Conservation (phyloP, 2,113 vertebrate species). For the Desmodus rotundus region DNA sequence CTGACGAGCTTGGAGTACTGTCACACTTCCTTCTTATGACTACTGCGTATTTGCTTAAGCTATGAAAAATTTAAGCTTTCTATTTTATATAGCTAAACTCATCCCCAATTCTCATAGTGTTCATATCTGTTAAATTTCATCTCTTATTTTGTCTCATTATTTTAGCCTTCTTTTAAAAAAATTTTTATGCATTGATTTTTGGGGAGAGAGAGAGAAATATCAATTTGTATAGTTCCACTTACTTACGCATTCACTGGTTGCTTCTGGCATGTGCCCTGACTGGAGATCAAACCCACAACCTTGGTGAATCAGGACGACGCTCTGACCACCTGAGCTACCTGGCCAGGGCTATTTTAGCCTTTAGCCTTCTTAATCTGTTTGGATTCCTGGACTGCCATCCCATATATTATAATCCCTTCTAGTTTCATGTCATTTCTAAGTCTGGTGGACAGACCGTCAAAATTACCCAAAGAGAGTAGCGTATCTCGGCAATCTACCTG, state of each 20-base stretch:
- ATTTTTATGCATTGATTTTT: too few species aligned
- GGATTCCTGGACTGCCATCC: background rate
- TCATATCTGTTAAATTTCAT: background rate
- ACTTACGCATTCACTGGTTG: too few species aligned
- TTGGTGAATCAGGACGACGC: too few species aligned
- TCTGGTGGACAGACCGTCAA: background rate
- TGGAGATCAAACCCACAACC: too few species aligned
- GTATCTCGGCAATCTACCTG: background rate
- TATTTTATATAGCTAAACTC: background rate
- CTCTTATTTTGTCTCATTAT: background rate
- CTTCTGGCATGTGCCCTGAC: too few species aligned
- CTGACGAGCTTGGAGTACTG: background rate
- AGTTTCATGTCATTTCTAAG: background rate
- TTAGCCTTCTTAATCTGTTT: background rate
- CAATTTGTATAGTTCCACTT: too few species aligned
- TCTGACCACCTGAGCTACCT: too few species aligned
- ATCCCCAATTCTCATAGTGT: background rate
- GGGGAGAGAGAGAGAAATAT: too few species aligned
- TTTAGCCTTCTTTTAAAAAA: background rate
- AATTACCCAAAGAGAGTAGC: background rate
- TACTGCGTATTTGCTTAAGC: background rate
- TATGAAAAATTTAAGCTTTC: background rate
- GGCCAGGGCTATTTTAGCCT: background rate
- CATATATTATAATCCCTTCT: background rate
- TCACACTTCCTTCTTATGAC: background rate